These are phyloP conservation scores for Drosophila prostipennis DNA, from an alignment of 2,888 invertebrate species.

Conservation along the genomic window DNA sequence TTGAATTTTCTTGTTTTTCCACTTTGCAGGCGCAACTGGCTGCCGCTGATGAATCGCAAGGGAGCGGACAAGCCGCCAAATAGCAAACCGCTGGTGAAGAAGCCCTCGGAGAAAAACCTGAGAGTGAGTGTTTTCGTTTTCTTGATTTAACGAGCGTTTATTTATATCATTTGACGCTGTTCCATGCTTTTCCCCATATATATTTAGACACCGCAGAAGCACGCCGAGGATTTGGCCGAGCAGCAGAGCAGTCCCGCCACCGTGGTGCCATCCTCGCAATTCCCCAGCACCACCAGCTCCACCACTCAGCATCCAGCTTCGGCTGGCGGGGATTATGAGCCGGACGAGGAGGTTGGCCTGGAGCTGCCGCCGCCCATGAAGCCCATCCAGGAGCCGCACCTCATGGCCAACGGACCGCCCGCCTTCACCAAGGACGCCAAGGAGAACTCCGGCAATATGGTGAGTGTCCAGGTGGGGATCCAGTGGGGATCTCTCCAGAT, in stretches of 20 bases:
- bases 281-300: constrained; percentile 54
- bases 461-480: constrained; percentile 81
- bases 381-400: constrained; percentile 90
- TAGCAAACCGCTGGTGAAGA: constrained; percentile 89
- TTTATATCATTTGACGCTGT: constrained; percentile 57
- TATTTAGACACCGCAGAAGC: constrained; percentile 80
- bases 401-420: constrained; percentile 84
- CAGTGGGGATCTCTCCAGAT: constrained; percentile 15
- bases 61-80: constrained; percentile 89
- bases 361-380: constrained; percentile 98
- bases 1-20: not conserved
- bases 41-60: constrained; percentile 94
- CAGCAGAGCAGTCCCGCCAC: constrained; percentile 47
- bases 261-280: constrained; percentile 51
- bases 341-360: constrained; percentile 91
- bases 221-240: constrained; percentile 82
- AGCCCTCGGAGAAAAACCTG: constrained; percentile 92
- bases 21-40: constrained; percentile 91
- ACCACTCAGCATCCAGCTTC: constrained; percentile 46
- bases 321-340: constrained; percentile 80
- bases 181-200: not conserved
- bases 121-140: constrained; percentile 87
- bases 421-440: constrained; percentile 84
- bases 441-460: constrained; percentile 87
- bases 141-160: constrained; percentile 44